Evolutionary conservation across 2,888 invertebrate species (phyloP).

Genomic region (Dicranocentrus wangi): DNA sequence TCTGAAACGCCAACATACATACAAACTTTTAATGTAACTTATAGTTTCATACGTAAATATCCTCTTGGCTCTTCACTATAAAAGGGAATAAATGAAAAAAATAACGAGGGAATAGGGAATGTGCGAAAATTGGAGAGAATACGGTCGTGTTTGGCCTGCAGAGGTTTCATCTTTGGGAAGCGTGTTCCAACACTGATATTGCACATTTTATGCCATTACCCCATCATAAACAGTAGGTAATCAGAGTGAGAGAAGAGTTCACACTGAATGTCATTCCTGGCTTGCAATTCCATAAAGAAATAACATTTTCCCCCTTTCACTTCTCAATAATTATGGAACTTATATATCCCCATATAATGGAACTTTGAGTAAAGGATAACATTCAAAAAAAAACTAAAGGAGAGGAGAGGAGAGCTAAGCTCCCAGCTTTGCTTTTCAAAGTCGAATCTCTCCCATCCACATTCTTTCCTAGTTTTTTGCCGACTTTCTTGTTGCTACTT

Average conservation of each 20-base stretch:
- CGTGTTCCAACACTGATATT: slow-evolving; percentile 24
- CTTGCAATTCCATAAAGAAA: slow-evolving; percentile 28
- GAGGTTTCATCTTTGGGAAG: slow-evolving; percentile 23
- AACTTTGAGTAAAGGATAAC: slow-evolving; percentile 14
- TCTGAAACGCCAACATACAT: too few species aligned
- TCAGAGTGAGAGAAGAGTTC: too few species aligned
- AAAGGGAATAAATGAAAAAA: slow-evolving; percentile 9
- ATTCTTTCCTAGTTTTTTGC: slow-evolving; percentile 9
- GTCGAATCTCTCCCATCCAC: slow-evolving; percentile 1
- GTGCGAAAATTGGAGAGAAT: slow-evolving; percentile 29
- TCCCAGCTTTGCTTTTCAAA: slow-evolving; percentile 32
- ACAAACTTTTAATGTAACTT: too few species aligned
- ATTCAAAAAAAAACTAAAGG: slow-evolving; percentile 23
- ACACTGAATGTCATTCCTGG: slow-evolving; percentile 15
- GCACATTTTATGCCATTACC: slow-evolving; percentile 1
- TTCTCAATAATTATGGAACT: slow-evolving; percentile 32
- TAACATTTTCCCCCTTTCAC: slow-evolving; percentile 17
- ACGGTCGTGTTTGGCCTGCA: slow-evolving; percentile 3
- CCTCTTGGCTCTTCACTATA: slow-evolving; percentile 18
- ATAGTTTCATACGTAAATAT: too few species aligned
- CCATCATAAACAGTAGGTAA: slow-evolving; percentile 30
- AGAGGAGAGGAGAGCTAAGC: too few species aligned
- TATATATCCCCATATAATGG: not conserved
- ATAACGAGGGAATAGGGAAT: slow-evolving; percentile 11
- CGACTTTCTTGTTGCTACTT: slow-evolving; percentile 21